phyloP scores from a whole-genome alignment of 2,888 invertebrate species.

The Cosmorhoe ocellata region DNA sequence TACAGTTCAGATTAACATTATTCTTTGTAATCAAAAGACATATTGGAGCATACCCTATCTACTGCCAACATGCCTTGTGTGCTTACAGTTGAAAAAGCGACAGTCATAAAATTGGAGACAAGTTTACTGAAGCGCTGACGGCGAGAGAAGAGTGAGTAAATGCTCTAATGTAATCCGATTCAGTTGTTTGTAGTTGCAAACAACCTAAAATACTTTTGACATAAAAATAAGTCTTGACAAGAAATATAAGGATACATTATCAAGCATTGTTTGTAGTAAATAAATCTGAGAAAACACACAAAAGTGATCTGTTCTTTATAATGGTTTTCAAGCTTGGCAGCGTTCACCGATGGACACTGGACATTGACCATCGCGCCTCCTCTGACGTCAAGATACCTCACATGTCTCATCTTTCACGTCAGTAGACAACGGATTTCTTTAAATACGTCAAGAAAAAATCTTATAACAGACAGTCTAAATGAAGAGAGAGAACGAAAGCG shows the following conservation, averaged over 20 bases:
- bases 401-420: slow-evolving; percentile 36
- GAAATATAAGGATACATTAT: no score
- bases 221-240: no score
- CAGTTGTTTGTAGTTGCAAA: neutral
- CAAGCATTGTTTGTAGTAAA: no score
- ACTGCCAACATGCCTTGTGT: no score
- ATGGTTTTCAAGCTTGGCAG: slow-evolving; percentile 46
- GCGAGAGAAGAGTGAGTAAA: no score
- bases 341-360: slow-evolving; percentile 49
- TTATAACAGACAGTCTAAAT: slow-evolving; percentile 1
- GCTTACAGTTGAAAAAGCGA: slow-evolving; percentile 11
- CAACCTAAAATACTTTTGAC: no score
- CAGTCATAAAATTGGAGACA: slow-evolving; percentile 7
- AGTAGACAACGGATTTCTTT: slow-evolving; percentile 16
- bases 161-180: neutral
- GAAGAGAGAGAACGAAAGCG: slow-evolving; percentile 6
- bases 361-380: slow-evolving; percentile 61
- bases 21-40: slow-evolving; percentile 26
- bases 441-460: neutral
- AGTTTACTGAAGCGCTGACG: neutral
- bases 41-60: slow-evolving; percentile 8
- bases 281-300: no score
- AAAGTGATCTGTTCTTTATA: slow-evolving; percentile 18
- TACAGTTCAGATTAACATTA: slow-evolving; percentile 46
- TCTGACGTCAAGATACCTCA: slow-evolving; percentile 48